Percentiles rank a stretch among this genome's conserved stretches.
Conservation (phyloP, 2,797 vertebrate genomes). For the Protonibea diacanthus region DNA sequence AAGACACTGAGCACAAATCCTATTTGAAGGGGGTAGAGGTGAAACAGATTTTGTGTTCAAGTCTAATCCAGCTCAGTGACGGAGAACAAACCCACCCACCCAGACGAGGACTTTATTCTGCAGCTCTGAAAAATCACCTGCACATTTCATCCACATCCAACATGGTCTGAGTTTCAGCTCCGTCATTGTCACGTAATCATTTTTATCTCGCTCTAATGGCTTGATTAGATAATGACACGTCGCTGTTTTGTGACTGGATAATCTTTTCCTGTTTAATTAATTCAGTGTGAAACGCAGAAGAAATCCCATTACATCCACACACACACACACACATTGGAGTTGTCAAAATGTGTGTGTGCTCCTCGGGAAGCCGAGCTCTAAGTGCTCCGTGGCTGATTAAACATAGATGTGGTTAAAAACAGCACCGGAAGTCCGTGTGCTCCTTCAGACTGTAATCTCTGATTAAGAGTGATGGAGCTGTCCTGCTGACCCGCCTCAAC, state of each 20-base stretch:
- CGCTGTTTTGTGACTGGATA: neutral
- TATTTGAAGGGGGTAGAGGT: constrained; percentile 62
- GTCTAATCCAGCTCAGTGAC: constrained; percentile 72
- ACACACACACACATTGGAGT: neutral
- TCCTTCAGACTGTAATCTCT: constrained; percentile 40
- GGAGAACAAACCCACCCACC: constrained; percentile 43
- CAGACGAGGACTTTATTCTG: constrained; percentile 11
- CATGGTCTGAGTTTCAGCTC: neutral
- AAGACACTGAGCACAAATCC: constrained; percentile 62
- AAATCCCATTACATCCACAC: constrained; percentile 30
- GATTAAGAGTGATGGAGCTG: constrained; percentile 25
- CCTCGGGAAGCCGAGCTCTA: constrained; percentile 7
- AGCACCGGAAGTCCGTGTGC: constrained; percentile 31
- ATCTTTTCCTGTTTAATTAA: constrained; percentile 28
- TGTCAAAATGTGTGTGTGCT: constrained; percentile 27
- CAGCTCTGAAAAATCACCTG: constrained; percentile 11
- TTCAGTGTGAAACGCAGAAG: neutral
- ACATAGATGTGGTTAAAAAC: constrained; percentile 50
- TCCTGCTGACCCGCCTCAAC: constrained; percentile 19
- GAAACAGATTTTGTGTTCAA: constrained; percentile 56
- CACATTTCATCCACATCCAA: neutral
- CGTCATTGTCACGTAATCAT: too few relatives aligned
- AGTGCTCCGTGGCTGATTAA: constrained; percentile 58
- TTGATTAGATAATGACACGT: neutral
- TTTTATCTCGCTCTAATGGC: neutral